Base-by-base conservation (phyloP, 2,113 vertebrate species). In the Hiodon tergisus region DNA sequence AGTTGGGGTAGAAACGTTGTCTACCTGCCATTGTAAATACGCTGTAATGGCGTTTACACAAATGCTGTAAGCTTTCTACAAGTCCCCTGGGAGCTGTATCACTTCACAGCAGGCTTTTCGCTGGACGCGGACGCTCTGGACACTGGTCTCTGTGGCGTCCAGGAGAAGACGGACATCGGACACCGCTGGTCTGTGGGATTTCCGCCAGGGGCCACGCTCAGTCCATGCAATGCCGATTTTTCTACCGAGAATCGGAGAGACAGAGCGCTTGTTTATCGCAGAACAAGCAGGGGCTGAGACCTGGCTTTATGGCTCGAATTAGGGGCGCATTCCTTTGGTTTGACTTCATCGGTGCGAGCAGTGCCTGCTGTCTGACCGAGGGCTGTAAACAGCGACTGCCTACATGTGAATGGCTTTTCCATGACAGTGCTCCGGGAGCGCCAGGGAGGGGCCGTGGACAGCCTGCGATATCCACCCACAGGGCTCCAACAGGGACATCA, bases 381-480 rank as follows among this genome's bases (percentile, higher is more conserved):
- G 69, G 69, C 69, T 16, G 54, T 72, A 83, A 86, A 82, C 78
- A 77, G 81, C 85, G 81, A 85, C 73, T 8, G 71, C 78, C 80
- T 84, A 76, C 57, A 67, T 75, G 79, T 76, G 80, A 80, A 82
- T 85, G 83, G 69, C 77, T 89, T 90, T 88, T 87, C 85, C 85
- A 88, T 85, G 63, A 46, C 46, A 66, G 8, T 4, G 14, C 48
- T 66, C 13, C 11, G 31, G 31, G n/a, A 55, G 54, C 7, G 2
- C 17, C 62, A 8, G 16, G 8, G 31, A 66, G 31, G 17, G 48
- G 46, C 16, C 13, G 17, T 65, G 4, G 1, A 48, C 7, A 7
- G 54, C 54, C 7, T 55, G 7, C 10, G 5, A 57, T 6, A 10
- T 57, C 6, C 5, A 5, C 10, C 48, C 63, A 66, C 63, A 47